Evolutionary conservation across 2,888 invertebrate species (phyloP).

Genomic region (Rhodophaea formosa): DNA sequence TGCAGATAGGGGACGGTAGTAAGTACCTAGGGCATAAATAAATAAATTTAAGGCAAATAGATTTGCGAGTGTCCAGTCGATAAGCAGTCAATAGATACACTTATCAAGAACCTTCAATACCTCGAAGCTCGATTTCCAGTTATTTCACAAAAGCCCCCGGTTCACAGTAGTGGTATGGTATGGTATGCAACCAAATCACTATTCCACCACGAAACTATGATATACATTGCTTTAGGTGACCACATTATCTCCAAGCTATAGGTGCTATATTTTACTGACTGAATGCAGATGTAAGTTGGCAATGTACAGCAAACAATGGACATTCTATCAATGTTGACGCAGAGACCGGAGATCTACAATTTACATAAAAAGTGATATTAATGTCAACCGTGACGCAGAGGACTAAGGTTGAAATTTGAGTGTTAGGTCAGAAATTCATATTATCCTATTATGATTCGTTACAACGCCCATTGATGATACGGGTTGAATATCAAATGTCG

Average conservation of each 20-base stretch:
- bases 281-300: conserved; percentile 33
- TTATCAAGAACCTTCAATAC: background rate
- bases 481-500: conserved; percentile 3
- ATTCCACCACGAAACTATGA: conserved; percentile 16
- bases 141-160: conserved; percentile 50
- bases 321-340: conserved; percentile 51
- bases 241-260: conserved; percentile 34
- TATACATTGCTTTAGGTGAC: background rate
- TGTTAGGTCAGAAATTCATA: conserved; percentile 27
- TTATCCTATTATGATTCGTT: conserved; percentile 47
- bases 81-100: no score
- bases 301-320: conserved; percentile 57
- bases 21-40: no score
- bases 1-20: no score
- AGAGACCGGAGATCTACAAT: conserved; percentile 27
- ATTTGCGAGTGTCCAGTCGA: no score
- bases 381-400: background rate
- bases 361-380: background rate
- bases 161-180: conserved; percentile 56
- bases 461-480: conserved; percentile 32
- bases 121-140: conserved; percentile 44
- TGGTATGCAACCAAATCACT: conserved; percentile 30
- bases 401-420: background rate
- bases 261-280: conserved; percentile 38
- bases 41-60: no score